A percentile compares a stretch with the other conserved stretches of the same genome.
Evolutionary conservation across 2,113 vertebrate species (phyloP).

Genomic region (Pituophis catenifer): DNA sequence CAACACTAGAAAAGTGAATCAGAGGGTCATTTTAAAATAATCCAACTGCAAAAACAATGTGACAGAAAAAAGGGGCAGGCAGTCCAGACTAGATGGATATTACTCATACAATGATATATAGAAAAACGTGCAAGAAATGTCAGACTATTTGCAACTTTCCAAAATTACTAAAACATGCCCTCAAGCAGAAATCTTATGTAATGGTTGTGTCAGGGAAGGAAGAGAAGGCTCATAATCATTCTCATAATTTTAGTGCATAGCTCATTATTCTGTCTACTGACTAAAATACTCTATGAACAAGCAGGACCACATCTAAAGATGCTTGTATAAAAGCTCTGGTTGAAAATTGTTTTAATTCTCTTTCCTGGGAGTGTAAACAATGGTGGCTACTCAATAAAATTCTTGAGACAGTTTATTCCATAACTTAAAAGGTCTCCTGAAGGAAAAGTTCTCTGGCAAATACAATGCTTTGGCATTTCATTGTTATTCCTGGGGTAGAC

Average conservation of each 20-base stretch:
- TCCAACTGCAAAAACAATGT: neutral
- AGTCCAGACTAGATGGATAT: neutral
- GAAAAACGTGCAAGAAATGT: neutral
- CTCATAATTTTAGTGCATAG: neutral
- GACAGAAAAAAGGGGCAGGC: neutral
- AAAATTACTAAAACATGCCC: neutral
- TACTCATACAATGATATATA: neutral
- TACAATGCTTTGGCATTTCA: neutral
- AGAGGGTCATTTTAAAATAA: neutral
- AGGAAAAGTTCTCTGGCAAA: neutral
- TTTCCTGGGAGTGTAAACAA: neutral
- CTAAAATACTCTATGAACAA: neutral
- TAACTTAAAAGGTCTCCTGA: neutral
- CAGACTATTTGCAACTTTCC: neutral
- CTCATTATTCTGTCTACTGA: neutral
- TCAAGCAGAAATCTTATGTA: neutral
- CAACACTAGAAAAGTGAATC: neutral
- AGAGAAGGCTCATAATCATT: neutral
- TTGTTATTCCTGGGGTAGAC: neutral
- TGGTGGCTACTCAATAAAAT: neutral
- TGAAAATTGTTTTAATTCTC: neutral
- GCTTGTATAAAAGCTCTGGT: neutral
- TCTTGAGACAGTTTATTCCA: neutral
- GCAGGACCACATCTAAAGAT: neutral
- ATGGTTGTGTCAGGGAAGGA: neutral